Conservation (phyloP, 2,113 vertebrate species). For the Phalacrocorax pelagicus region DNA sequence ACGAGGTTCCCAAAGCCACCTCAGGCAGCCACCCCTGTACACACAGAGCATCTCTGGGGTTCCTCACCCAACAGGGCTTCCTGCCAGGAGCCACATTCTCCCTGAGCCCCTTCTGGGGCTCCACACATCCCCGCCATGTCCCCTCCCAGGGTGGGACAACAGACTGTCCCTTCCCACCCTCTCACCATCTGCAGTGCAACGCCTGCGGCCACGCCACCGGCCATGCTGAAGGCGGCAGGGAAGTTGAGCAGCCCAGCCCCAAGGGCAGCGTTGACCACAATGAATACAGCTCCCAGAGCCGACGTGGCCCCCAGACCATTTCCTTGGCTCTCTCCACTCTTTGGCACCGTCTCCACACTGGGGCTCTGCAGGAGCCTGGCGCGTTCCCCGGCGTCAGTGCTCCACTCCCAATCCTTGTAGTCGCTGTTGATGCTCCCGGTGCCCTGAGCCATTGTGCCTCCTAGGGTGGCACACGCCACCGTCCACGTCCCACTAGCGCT, state of each 20-base stretch:
- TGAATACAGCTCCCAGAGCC: conserved; percentile 84
- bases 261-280: conserved; percentile 94
- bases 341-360: conserved; percentile 77
- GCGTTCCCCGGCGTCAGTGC: conserved; percentile 83
- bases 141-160: neutral
- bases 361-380: conserved; percentile 91
- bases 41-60: neutral
- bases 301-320: conserved; percentile 72
- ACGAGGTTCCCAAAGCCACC: neutral
- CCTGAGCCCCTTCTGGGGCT: neutral
- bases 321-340: conserved; percentile 27
- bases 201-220: conserved; percentile 86
- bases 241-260: conserved; percentile 97
- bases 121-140: accelerated
- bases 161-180: neutral
- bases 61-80: neutral
- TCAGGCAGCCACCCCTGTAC: neutral
- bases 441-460: conserved; percentile 64
- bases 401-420: conserved; percentile 81
- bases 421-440: conserved; percentile 85
- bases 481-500: neutral
- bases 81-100: neutral
- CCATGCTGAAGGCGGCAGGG: conserved; percentile 92
- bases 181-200: conserved; percentile 90
- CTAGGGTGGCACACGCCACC: neutral